These are phyloP conservation scores for Oreotrochilus melanogaster DNA, from an alignment of 2,113 vertebrate species.

Conservation along the genomic window DNA sequence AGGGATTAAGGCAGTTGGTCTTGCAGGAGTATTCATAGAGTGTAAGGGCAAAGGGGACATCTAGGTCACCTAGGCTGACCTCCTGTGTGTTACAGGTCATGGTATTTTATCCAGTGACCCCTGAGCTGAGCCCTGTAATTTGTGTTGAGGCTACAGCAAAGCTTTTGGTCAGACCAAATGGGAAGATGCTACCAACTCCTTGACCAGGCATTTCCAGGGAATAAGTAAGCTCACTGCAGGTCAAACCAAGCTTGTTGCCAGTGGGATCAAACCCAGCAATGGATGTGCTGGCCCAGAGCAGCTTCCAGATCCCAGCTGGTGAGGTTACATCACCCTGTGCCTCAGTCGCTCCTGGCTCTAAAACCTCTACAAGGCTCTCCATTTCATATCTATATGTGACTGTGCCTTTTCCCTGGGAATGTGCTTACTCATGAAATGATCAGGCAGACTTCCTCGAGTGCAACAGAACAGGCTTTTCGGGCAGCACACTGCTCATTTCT, in stretches of 20 bases:
- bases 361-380: neutral
- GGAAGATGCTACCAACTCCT: neutral
- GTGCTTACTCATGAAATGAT: neutral
- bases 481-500: neutral
- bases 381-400: neutral
- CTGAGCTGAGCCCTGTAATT: neutral
- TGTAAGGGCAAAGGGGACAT: neutral
- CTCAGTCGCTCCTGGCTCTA: neutral
- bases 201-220: neutral
- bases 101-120: neutral
- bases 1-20: conserved; percentile 73
- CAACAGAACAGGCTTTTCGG: neutral
- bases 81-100: neutral
- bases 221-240: neutral
- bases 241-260: neutral
- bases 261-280: neutral
- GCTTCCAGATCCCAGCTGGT: neutral
- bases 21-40: conserved; percentile 57
- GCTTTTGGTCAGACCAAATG: neutral
- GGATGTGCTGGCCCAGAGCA: neutral
- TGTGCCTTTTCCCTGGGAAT: neutral
- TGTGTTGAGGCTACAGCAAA: neutral
- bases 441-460: accelerated
- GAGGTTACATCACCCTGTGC: neutral
- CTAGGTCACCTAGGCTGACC: conserved; percentile 36